Base-by-base conservation (phyloP, 2,888 invertebrate genomes). In the Acanthosoma haemorrhoidale region DNA sequence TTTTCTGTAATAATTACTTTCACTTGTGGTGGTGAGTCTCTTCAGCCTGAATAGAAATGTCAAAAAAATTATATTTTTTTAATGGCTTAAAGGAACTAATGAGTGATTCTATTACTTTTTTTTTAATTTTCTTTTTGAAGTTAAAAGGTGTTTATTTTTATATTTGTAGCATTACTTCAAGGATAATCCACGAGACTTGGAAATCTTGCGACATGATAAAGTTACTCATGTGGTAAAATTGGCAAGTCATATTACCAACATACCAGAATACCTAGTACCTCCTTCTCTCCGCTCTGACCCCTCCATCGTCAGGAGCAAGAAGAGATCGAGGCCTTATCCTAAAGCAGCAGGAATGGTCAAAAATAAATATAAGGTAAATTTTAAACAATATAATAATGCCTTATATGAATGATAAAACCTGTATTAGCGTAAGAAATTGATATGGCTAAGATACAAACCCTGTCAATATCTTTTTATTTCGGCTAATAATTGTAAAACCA, bases 241-340 rank as follows among this genome's bases (percentile, higher is more conserved):
- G 8, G 93, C 94, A 78, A 84, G 87, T 1, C 96, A 96, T 80
- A 81, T 98, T 73, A 86, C 91, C 29, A 89, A 96, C 79, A 92
- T 98, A 0, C 97, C 98, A 0, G 95, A 95, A 67, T 98, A 98
- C 79, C 87, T 94, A 75, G 83, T 95, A 1, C 94, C 94, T 0
- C 85, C 87, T 1, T 87, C 91, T 0, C 80, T 94, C 60, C 88
- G 91, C 78, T 84, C 83, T 72, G 81, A 90, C 16, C 84, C 86
- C 4, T 83, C 84, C 1, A 83, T 84, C 25, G 76, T 74, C 51
- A 77, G 76, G 29, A 80, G 78, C 70, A 75, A 79, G 8, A 79
- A 78, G 70, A 32, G 69, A 16, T 8, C 64, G 21, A 64, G 15
- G 11, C 41, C 31, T 4, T 41, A 39, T 29, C 16, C 64, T 15